Evolutionary conservation across 64 coral and sea anemone genomes (phyloP).

Genomic region (Montipora cactus): DNA sequence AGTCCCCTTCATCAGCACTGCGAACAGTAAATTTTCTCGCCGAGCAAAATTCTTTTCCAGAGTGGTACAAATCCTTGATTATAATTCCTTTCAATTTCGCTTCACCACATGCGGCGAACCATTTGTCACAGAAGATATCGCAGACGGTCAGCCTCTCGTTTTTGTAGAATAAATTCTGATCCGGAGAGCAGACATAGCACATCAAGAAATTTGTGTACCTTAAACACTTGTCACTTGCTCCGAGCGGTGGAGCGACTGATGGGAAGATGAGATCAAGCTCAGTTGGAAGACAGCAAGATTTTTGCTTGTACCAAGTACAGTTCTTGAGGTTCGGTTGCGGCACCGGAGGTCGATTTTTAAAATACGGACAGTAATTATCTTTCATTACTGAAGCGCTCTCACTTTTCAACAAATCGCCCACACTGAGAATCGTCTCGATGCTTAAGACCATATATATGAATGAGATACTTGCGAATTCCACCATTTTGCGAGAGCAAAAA

Average conservation of each 20-base stretch:
- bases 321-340: constrained; percentile 89
- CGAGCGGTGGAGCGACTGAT: constrained; percentile 68
- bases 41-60: constrained; percentile 84
- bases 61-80: constrained; percentile 65
- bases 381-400: background rate
- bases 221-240: constrained; percentile 73
- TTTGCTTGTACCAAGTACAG: constrained; percentile 94
- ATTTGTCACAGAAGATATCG: constrained; percentile 76
- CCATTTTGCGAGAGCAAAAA: background rate
- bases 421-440: background rate
- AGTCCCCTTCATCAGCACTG: constrained; percentile 26
- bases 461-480: background rate
- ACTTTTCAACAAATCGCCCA: background rate
- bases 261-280: constrained; percentile 87
- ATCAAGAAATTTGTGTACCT: constrained; percentile 76
- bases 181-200: constrained; percentile 90
- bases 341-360: constrained; percentile 91
- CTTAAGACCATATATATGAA: background rate
- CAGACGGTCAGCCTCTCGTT: constrained; percentile 89
- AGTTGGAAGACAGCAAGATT: constrained; percentile 82
- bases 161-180: constrained; percentile 89
- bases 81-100: constrained; percentile 84
- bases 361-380: constrained; percentile 94
- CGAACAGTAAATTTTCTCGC: constrained; percentile 84
- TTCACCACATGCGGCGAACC: constrained; percentile 77